A percentile compares a stretch with the other conserved stretches of the same genome.
These are phyloP conservation scores for Brachionus calyciflorus DNA, from an alignment of 1,140 invertebrate species.

Conservation along the genomic window DNA sequence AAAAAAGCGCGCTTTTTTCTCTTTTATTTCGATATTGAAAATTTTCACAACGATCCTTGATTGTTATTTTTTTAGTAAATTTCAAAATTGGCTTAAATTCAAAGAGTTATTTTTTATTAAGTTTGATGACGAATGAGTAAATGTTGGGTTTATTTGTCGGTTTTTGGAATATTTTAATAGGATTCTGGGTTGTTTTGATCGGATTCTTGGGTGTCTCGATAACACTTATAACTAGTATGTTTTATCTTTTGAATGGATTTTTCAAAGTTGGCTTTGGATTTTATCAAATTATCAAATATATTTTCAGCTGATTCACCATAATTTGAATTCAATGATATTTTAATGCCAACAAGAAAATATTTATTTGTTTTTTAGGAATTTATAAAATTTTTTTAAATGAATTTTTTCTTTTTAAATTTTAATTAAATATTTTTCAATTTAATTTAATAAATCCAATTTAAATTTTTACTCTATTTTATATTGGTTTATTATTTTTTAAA, in stretches of 20 bases:
- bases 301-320: neutral
- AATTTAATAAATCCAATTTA: too few species aligned
- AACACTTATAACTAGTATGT: conserved; percentile 1
- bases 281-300: conserved; percentile 21
- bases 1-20: conserved; percentile 32
- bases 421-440: too few species aligned
- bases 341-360: neutral
- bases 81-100: too few species aligned
- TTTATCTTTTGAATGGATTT: conserved; percentile 30
- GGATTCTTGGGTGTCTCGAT: neutral
- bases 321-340: neutral
- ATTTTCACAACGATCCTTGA: neutral
- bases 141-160: conserved; percentile 26
- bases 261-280: conserved; percentile 14
- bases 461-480: too few species aligned
- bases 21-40: neutral
- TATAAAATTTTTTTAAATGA: too few species aligned
- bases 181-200: conserved; percentile 24
- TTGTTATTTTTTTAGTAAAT: neutral
- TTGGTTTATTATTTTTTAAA: too few species aligned
- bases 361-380: neutral
- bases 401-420: too few species aligned
- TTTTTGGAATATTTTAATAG: conserved; percentile 25
- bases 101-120: too few species aligned
- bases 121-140: too few species aligned